Evolutionary conservation across 2,797 vertebrate genomes (phyloP).

Genomic region (Gallinago solitaria): DNA sequence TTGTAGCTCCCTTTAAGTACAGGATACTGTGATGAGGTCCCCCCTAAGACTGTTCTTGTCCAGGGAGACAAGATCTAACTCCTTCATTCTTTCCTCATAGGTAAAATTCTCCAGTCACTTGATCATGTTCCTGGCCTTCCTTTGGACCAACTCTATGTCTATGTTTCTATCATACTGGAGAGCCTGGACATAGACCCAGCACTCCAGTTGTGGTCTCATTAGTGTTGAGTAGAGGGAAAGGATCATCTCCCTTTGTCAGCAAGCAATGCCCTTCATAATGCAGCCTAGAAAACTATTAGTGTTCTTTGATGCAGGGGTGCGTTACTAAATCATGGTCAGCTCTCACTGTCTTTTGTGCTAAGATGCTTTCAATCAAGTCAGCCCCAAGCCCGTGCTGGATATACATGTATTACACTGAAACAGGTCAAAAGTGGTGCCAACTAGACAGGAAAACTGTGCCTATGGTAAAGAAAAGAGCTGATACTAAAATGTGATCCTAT

Average conservation of each 20-base stretch:
- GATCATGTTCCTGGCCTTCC: neutral
- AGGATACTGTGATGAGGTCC: neutral
- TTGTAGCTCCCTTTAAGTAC: neutral
- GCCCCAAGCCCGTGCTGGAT: neutral
- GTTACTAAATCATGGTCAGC: neutral
- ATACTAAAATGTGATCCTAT: neutral
- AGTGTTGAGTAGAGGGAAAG: neutral
- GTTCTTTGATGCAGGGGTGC: neutral
- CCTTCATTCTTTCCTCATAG: neutral
- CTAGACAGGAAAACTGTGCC: neutral
- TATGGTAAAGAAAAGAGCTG: neutral
- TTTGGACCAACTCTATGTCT: neutral
- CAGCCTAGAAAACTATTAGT: neutral
- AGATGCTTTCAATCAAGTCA: neutral
- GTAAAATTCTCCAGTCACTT: neutral
- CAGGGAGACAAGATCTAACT: neutral
- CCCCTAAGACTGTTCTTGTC: neutral
- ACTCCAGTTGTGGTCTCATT: neutral
- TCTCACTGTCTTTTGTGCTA: neutral
- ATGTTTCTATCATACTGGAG: rapidly evolving
- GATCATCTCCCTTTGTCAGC: neutral
- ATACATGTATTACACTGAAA: neutral
- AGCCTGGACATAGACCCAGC: neutral
- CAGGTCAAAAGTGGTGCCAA: neutral
- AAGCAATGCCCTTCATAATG: neutral